Base-by-base conservation (phyloP, 2,888 invertebrate genomes). In the Cephus nigrinus region DNA sequence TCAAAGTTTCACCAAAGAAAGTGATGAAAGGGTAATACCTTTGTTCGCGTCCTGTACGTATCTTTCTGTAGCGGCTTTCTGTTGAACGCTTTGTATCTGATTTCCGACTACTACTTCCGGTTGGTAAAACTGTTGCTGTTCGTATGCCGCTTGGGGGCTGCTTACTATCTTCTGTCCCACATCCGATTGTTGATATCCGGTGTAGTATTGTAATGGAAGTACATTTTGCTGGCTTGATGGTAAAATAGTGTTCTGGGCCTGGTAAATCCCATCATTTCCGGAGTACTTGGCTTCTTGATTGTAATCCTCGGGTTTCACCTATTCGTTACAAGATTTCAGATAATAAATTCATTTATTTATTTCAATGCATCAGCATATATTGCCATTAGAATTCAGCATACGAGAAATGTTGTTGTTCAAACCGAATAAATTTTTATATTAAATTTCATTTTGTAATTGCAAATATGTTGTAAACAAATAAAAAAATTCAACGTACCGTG, bases 21-120 rank as follows among this genome's bases (percentile, higher is more conserved):
- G 55, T 55, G 23, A 71, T 71, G 15, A 71, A 33, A 71, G n/a
- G 69, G 11, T 23, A 36, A 32, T 85, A 88, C 89, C 88, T 86
- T 86, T 86, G 40, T 82, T 82, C 2, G 35, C 34, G 31, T 80
- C 80, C 68, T 86, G 84, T n/a, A 80, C 30, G 32, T 88, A 88
- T 75, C 91, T 90, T 1, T 87, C 84, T 3, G 84, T 69, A 0
- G 83, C 84, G 4, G 84, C 77, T 79, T 89, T 90, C 69, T 90
- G 91, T 76, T 88, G 89, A 11, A 84, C 79, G 33, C 80, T 81
- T 80, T 90, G 90, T 71, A 88, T 78, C 36, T 88, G 88, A 82
- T 91, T 90, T 71, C 87, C 89, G 32, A 89, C 86, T 2, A 79
- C 72, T 23, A 90, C 79, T 86, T 90, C 89, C 77, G 86, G 88